phyloP scores from a whole-genome alignment of 2,797 vertebrate genomes.

The Tarsius wallacei region DNA sequence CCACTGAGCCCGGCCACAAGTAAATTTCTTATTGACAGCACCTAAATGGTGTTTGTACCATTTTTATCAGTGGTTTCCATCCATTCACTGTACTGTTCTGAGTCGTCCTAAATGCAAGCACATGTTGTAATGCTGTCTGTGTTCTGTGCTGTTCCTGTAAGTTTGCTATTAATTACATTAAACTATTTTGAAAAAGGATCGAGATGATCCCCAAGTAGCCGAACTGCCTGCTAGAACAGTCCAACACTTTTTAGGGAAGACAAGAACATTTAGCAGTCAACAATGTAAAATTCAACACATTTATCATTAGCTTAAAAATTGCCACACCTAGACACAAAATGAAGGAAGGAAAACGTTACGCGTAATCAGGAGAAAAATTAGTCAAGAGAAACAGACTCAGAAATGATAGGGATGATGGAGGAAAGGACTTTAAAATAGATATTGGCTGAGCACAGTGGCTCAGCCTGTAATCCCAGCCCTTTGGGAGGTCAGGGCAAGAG shows the following conservation, averaged over 20 bases:
- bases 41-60: too few species aligned
- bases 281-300: background rate
- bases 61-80: too few species aligned
- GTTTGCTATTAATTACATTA: too few species aligned
- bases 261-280: background rate
- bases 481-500: too few species aligned
- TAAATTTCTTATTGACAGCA: too few species aligned
- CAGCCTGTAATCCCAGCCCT: too few species aligned
- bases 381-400: background rate
- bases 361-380: background rate
- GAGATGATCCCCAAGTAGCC: background rate
- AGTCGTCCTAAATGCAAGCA: too few species aligned
- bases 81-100: too few species aligned
- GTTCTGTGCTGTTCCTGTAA: too few species aligned
- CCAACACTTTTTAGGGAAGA: background rate
- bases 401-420: background rate
- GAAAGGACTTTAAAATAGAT: background rate
- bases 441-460: too few species aligned
- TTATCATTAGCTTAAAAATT: background rate
- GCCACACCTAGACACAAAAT: background rate
- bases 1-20: too few species aligned
- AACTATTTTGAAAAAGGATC: background rate
- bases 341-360: background rate
- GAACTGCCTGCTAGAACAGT: background rate
- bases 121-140: too few species aligned